These are phyloP conservation scores for Akabosia matsudoensis DNA, from an alignment of 1,140 invertebrate species.

Conservation along the genomic window DNA sequence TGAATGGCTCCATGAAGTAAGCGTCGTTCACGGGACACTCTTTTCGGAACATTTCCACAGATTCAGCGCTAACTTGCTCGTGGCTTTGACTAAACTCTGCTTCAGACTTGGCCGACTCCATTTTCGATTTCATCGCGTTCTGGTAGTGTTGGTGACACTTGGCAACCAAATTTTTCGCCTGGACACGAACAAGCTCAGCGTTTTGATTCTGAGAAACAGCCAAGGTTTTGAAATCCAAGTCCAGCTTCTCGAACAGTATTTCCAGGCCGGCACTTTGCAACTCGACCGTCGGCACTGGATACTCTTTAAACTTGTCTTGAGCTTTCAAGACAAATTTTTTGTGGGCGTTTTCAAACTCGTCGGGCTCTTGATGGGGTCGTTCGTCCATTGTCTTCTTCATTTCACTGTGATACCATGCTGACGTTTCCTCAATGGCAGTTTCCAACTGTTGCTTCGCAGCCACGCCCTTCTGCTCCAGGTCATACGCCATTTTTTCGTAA, in stretches of 20 bases:
- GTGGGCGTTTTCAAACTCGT: not conserved
- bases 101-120: not conserved
- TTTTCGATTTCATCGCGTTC: not conserved
- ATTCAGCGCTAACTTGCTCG: not conserved
- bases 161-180: not conserved
- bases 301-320: not conserved
- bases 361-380: no score
- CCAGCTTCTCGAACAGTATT: not conserved
- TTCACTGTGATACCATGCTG: not conserved
- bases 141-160: not conserved
- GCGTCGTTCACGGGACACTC: not conserved
- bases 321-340: no score
- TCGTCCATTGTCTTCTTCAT: no score
- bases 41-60: not conserved
- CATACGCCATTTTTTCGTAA: not conserved
- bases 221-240: not conserved
- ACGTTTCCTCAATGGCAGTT: not conserved
- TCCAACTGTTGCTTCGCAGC: not conserved
- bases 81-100: not conserved
- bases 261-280: not conserved
- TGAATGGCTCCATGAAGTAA: not conserved
- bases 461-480: not conserved
- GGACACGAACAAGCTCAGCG: not conserved
- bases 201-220: not conserved
- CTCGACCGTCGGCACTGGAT: not conserved